Percentiles rank a stretch among this genome's conserved stretches.
These are phyloP conservation scores for Amphipoea oculea DNA, from an alignment of 2,888 invertebrate species.

Conservation along the genomic window DNA sequence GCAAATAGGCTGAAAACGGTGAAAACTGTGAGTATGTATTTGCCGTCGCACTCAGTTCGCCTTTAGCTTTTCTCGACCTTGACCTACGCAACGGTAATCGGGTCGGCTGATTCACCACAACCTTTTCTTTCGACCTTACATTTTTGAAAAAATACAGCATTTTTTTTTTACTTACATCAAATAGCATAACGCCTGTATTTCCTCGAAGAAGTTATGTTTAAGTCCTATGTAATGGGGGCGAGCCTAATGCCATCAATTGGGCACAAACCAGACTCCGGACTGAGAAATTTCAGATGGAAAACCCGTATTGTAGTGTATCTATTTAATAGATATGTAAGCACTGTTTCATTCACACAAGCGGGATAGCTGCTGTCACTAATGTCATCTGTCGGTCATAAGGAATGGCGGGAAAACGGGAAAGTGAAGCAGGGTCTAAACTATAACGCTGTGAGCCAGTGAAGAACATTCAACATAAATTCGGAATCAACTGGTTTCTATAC, in stretches of 20 bases:
- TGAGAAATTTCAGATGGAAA: too few relatives aligned
- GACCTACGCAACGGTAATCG: conserved; percentile 19
- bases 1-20: too few relatives aligned
- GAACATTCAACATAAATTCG: neutral
- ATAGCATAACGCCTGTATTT: too few relatives aligned
- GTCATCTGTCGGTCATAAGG: neutral
- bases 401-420: neutral
- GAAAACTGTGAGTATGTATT: neutral
- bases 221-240: too few relatives aligned
- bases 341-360: neutral
- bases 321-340: too few relatives aligned
- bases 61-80: conserved; percentile 19
- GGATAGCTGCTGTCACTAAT: neutral
- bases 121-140: neutral
- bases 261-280: too few relatives aligned
- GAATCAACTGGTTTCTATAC: neutral
- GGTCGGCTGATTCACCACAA: conserved; percentile 18
- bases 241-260: too few relatives aligned
- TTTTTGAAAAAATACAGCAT: neutral
- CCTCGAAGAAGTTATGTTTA: too few relatives aligned
- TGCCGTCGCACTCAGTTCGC: neutral
- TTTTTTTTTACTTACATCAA: neutral
- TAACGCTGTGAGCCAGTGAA: neutral
- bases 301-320: too few relatives aligned
- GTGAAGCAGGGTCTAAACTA: neutral